Conservation (phyloP, 1,140 invertebrate species). For the Drosophila quadrilineata region DNA sequence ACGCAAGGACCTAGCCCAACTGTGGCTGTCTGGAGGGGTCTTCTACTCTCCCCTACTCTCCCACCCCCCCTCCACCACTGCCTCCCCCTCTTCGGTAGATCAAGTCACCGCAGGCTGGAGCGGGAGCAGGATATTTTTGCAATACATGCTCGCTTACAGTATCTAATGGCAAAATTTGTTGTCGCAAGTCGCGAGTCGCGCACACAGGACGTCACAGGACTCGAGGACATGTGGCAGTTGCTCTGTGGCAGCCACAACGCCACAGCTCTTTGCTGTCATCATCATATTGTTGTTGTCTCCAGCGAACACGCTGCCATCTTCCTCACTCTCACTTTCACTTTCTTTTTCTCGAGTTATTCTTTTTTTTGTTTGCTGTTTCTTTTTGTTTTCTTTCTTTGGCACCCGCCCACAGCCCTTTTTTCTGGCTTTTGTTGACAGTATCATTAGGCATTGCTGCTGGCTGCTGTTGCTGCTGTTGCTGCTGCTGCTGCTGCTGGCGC, state of each 20-base stretch:
- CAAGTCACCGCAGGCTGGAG: constrained; percentile 14
- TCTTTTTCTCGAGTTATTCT: constrained; percentile 11
- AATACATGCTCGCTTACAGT: constrained; percentile 58
- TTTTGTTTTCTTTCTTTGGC: not conserved
- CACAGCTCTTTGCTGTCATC: constrained; percentile 65
- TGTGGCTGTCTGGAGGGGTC: too few relatives aligned
- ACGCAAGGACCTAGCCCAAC: too few relatives aligned
- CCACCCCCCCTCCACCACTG: not conserved
- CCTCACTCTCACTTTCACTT: constrained; percentile 11
- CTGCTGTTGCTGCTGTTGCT: constrained; percentile 17
- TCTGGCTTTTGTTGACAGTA: constrained; percentile 62
- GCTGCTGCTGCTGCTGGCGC: constrained; percentile 26
- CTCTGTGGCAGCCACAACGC: constrained; percentile 8
- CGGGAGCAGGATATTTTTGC: constrained; percentile 37
- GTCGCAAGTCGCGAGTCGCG: constrained; percentile 40
- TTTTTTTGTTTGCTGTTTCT: not conserved
- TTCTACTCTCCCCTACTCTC: not conserved
- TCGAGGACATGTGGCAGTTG: not conserved
- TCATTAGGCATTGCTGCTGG: constrained; percentile 61
- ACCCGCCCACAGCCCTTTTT: not conserved
- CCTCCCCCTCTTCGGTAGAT: not conserved
- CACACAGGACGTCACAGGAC: too few relatives aligned
- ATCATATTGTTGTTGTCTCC: constrained; percentile 61
- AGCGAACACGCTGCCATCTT: constrained; percentile 15
- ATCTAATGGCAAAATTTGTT: constrained; percentile 72